A percentile compares a stretch with the other conserved stretches of the same genome.
These are phyloP conservation scores for Andrena camellia DNA, from an alignment of 2,888 invertebrate genomes.

Conservation along the genomic window DNA sequence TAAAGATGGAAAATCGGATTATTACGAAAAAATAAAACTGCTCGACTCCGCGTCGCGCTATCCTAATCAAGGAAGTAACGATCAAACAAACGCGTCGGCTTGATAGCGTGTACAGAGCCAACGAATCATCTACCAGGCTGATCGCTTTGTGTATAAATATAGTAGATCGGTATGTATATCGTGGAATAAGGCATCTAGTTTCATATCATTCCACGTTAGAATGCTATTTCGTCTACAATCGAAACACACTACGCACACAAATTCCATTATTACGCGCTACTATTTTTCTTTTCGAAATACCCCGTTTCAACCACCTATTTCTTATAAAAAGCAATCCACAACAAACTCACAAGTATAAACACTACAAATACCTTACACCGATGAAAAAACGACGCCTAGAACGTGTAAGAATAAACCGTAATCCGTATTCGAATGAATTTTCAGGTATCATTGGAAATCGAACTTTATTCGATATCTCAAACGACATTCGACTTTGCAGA, in stretches of 20 bases:
- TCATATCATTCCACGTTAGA: background rate
- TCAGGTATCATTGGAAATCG: background rate
- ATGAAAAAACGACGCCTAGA: background rate
- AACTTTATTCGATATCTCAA: background rate
- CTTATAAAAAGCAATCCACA: background rate
- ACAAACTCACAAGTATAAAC: background rate
- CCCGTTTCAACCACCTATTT: background rate
- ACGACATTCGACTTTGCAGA: background rate
- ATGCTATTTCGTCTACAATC: background rate
- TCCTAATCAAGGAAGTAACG: constrained; percentile 69
- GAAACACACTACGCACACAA: background rate
- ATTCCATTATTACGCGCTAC: background rate
- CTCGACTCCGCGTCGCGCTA: constrained; percentile 59
- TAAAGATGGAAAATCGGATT: constrained; percentile 73
- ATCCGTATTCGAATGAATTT: background rate
- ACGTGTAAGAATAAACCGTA: background rate
- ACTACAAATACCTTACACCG: background rate
- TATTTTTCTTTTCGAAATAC: background rate
- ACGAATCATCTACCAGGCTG: constrained; percentile 28
- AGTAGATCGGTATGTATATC: constrained; percentile 7
- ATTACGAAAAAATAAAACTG: constrained; percentile 71
- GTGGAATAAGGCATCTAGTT: background rate
- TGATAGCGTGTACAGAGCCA: constrained; percentile 29
- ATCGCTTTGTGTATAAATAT: constrained; percentile 35
- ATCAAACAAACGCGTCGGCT: constrained; percentile 61